A percentile compares a stretch with the other conserved stretches of the same genome.
These are phyloP conservation scores for Seira musarum DNA, from an alignment of 2,888 invertebrate species.

Conservation along the genomic window DNA sequence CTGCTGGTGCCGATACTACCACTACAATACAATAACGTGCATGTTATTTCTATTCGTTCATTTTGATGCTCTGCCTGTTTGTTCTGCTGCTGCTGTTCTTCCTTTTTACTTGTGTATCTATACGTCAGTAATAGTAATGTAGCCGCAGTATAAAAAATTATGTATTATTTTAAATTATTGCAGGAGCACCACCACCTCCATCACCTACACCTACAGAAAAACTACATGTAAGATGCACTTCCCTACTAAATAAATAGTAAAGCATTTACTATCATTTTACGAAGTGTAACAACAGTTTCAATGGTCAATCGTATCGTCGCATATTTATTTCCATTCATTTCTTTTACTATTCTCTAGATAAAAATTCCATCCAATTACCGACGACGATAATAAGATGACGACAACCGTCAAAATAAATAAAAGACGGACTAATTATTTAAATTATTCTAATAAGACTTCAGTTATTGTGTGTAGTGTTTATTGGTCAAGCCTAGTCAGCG, in stretches of 20 bases:
- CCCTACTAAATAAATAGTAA: too few relatives aligned
- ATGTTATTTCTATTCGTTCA: too few relatives aligned
- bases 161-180: too few relatives aligned
- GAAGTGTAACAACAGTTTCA: not conserved
- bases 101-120: not conserved
- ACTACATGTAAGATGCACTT: too few relatives aligned
- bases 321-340: slow-evolving; percentile 6
- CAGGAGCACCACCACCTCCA: not conserved
- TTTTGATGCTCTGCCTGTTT: too few relatives aligned
- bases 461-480: not conserved
- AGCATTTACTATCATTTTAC: not conserved
- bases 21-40: too few relatives aligned
- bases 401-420: not conserved
- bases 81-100: not conserved
- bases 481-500: slow-evolving; percentile 7
- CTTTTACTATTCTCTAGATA: not conserved
- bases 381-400: too few relatives aligned
- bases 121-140: not conserved
- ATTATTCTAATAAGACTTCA: slow-evolving; percentile 4
- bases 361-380: too few relatives aligned
- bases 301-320: not conserved
- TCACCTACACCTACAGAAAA: too few relatives aligned
- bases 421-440: slow-evolving; percentile 1
- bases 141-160: not conserved
- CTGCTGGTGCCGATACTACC: too few relatives aligned